phyloP scores from a whole-genome alignment of 2,797 vertebrate species.

The Hirundo rustica region DNA sequence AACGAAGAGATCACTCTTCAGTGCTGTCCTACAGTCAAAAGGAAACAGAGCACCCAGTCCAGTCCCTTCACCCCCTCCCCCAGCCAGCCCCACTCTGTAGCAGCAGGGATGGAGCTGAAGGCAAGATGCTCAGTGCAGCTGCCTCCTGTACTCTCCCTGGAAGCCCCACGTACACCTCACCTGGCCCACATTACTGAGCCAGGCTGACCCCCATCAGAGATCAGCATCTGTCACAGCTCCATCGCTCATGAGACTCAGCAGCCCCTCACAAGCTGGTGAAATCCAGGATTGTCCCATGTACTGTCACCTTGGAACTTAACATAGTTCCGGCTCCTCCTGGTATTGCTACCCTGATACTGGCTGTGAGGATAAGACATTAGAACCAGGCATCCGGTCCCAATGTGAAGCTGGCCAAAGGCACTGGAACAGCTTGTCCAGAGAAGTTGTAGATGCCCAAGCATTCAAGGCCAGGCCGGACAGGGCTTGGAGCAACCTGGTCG shows the following conservation, averaged over 20 bases:
- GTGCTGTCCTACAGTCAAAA: background rate
- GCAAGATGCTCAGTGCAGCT: accelerated
- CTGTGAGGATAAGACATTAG: background rate
- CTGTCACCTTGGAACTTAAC: background rate
- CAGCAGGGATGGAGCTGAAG: background rate
- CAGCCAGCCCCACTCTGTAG: background rate
- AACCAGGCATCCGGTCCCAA: background rate
- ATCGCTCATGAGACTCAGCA: background rate
- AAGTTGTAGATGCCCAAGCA: background rate
- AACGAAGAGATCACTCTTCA: background rate
- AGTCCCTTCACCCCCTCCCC: no score
- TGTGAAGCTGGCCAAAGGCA: background rate
- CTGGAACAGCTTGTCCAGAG: background rate
- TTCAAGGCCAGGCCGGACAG: background rate
- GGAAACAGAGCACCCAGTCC: background rate
- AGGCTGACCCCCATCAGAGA: background rate
- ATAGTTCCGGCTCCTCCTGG: background rate
- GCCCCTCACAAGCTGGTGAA: background rate
- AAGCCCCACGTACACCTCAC: accelerated
- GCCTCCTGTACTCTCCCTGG: background rate
- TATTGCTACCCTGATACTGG: background rate
- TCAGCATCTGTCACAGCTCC: background rate
- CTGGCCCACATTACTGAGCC: background rate
- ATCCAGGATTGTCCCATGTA: background rate
- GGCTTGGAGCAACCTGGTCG: no score